These are phyloP conservation scores for Propithecus deckenii DNA, from an alignment of 2,797 vertebrate genomes.

Conservation along the genomic window DNA sequence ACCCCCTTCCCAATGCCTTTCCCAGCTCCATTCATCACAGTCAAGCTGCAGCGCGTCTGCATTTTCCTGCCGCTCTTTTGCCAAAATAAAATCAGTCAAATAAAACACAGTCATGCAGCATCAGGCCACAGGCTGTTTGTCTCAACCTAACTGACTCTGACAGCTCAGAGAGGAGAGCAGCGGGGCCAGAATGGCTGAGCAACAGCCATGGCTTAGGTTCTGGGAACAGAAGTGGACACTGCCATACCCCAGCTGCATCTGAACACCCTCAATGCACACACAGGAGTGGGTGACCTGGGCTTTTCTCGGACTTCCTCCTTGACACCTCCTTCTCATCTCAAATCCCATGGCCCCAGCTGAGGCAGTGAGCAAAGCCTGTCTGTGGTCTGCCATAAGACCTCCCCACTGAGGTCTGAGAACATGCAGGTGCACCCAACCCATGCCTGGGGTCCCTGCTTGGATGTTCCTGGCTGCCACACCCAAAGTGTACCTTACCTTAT, in stretches of 20 bases:
- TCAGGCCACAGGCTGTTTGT: constrained; percentile 37
- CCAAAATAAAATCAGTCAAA: constrained; percentile 73
- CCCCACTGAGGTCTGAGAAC: accelerated
- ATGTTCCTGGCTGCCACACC: not conserved
- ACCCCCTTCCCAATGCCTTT: too few species aligned
- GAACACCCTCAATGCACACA: not conserved
- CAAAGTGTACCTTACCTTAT: not conserved
- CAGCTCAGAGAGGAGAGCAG: constrained; percentile 31
- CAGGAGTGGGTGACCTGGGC: not conserved
- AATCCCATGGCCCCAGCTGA: not conserved
- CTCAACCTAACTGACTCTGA: constrained; percentile 70
- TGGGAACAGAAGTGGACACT: not conserved
- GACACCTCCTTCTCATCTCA: accelerated
- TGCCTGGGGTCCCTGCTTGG: not conserved
- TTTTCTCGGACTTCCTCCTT: not conserved
- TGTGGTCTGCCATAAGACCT: not conserved
- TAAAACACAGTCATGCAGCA: not conserved
- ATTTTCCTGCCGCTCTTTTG: constrained; percentile 26
- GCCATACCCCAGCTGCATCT: not conserved
- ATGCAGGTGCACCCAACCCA: not conserved
- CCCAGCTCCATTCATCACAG: not conserved
- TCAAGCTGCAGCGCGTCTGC: not conserved
- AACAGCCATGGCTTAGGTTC: not conserved
- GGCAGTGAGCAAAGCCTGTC: not conserved
- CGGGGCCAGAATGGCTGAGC: not conserved